phyloP scores from a whole-genome alignment of 2,888 invertebrate species.

The Sylvicola cinctus region DNA sequence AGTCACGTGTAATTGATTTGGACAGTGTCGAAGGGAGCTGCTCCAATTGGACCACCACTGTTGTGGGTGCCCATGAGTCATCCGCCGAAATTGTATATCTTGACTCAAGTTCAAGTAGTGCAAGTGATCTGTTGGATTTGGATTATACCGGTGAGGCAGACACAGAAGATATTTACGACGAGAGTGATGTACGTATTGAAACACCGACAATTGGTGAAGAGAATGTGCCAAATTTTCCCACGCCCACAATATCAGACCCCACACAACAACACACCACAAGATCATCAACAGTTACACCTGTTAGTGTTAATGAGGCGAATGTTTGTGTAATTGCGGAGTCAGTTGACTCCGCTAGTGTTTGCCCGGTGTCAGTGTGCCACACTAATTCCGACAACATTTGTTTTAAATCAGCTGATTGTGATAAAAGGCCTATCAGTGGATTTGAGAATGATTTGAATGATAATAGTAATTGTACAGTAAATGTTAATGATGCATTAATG shows the following conservation, averaged over 20 bases:
- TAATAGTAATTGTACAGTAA: background rate
- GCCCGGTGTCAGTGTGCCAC: too few species aligned
- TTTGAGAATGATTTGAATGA: constrained; percentile 1
- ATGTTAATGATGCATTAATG: background rate
- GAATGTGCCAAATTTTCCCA: background rate
- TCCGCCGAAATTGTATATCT: constrained; percentile 48
- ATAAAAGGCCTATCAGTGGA: background rate
- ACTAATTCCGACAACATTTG: too few species aligned
- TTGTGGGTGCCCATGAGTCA: constrained; percentile 28
- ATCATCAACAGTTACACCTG: background rate
- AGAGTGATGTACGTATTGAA: constrained; percentile 12
- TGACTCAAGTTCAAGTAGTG: constrained; percentile 42
- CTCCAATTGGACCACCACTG: constrained; percentile 31
- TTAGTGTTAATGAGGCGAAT: too few species aligned
- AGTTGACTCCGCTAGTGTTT: too few species aligned
- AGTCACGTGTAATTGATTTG: constrained; percentile 33
- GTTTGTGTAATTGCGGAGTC: too few species aligned
- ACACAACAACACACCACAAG: background rate
- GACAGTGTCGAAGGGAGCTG: constrained; percentile 34
- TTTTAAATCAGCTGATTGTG: too few species aligned
- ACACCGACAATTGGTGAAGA: constrained; percentile 12
- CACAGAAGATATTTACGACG: constrained; percentile 27
- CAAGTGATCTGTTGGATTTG: constrained; percentile 35
- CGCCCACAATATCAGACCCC: too few species aligned
- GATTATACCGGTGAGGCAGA: constrained; percentile 28